Percentiles rank a stretch among this genome's conserved stretches.
These are phyloP conservation scores for Apodemia zela DNA, from an alignment of 2,888 invertebrate genomes.

Conservation along the genomic window DNA sequence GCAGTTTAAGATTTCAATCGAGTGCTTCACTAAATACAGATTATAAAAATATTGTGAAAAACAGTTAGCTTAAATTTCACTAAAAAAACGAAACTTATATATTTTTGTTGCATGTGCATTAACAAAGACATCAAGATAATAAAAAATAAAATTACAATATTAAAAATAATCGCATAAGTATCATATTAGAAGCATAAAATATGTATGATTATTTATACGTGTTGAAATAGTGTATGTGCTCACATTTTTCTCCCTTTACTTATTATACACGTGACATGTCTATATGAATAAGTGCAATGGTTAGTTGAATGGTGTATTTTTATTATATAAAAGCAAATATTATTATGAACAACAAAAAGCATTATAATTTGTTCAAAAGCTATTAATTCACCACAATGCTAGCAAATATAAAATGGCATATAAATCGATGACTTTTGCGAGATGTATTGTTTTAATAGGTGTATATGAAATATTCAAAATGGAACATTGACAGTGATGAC, in stretches of 20 bases:
- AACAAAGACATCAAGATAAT: conserved; percentile 32
- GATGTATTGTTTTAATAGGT: not conserved
- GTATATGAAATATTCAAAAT: not conserved
- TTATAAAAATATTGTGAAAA: not conserved
- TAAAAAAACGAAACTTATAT: not conserved
- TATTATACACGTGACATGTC: not conserved
- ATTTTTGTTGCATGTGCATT: conserved; percentile 40
- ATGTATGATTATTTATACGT: not conserved
- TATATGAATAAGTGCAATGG: not conserved
- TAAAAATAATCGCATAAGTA: not conserved
- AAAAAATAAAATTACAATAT: not conserved
- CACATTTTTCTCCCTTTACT: not conserved
- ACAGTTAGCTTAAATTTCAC: not conserved
- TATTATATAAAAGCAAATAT: conserved; percentile 10
- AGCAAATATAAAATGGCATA: not conserved
- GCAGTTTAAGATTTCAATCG: not conserved
- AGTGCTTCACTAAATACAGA: not conserved
- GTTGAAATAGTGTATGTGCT: not conserved
- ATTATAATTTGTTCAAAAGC: not conserved
- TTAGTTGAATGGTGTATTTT: not conserved
- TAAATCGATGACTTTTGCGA: conserved; percentile 4
- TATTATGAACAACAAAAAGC: not conserved
- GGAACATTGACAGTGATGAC: conserved; percentile 7
- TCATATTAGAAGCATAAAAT: not conserved
- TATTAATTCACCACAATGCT: not conserved